Evolutionary conservation across 2,797 vertebrate genomes (phyloP).

Genomic region (Xenentodon cancila): DNA sequence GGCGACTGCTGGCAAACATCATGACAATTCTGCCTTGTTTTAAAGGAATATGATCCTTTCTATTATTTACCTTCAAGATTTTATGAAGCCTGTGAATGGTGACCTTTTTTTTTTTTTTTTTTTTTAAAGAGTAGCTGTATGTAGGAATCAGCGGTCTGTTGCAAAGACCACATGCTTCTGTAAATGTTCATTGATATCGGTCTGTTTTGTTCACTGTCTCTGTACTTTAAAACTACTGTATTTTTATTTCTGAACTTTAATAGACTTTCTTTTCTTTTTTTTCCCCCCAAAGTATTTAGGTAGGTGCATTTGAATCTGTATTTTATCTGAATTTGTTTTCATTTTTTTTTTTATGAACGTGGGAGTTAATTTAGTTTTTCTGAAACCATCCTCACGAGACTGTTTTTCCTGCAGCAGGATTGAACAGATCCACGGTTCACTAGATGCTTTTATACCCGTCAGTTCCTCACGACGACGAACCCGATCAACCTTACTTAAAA

Average conservation of each 20-base stretch:
- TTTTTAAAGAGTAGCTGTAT: constrained; percentile 16
- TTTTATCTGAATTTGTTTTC: no score
- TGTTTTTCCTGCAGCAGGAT: not conserved
- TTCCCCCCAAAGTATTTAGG: constrained; percentile 12
- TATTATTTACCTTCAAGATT: constrained; percentile 4
- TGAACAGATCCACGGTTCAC: not conserved
- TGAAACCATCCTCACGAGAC: no score
- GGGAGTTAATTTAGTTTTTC: no score
- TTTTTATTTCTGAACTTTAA: constrained; percentile 20
- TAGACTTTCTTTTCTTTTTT: constrained; percentile 39
- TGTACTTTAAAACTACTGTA: constrained; percentile 26
- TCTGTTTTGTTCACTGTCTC: constrained; percentile 10
- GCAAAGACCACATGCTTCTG: constrained; percentile 15
- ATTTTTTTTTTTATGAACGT: no score
- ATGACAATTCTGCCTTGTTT: constrained; percentile 43
- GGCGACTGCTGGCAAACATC: constrained; percentile 7
- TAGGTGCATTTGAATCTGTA: not conserved
- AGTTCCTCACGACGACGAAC: not conserved
- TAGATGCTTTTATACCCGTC: not conserved
- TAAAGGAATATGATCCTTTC: constrained; percentile 29
- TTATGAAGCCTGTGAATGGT: constrained; percentile 19
- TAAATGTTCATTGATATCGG: constrained; percentile 25
- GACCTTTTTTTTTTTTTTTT: not conserved
- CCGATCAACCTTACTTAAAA: not conserved
- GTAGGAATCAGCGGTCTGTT: constrained; percentile 3